Conservation (phyloP, 2,113 vertebrate genomes). For the Micromys minutus region DNA sequence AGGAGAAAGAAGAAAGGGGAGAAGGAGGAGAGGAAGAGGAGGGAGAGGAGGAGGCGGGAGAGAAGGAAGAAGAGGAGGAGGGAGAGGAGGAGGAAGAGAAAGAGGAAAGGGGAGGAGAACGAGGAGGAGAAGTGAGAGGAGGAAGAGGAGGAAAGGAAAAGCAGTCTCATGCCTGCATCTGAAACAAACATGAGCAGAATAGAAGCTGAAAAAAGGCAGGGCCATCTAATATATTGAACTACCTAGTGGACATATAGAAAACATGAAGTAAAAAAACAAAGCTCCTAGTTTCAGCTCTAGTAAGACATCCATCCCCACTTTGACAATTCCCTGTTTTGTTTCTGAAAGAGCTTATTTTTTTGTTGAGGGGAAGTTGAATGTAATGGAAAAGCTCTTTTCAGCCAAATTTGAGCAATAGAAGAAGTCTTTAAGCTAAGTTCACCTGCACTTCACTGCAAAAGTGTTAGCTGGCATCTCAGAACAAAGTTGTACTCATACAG, state of each 20-base stretch:
- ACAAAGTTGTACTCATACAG: background rate
- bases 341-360: background rate
- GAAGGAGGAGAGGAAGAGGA: too few relatives aligned
- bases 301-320: background rate
- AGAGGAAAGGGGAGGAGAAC: too few relatives aligned
- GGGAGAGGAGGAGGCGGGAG: accelerated
- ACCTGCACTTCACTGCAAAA: background rate
- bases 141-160: too few relatives aligned
- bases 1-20: too few relatives aligned
- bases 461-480: background rate
- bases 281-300: background rate
- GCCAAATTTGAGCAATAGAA: background rate
- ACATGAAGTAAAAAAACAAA: background rate
- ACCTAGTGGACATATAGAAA: background rate
- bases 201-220: background rate
- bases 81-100: background rate
- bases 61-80: background rate
- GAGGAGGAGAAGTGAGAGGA: too few relatives aligned
- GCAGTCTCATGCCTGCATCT: background rate
- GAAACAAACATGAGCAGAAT: background rate
- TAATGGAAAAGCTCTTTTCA: background rate
- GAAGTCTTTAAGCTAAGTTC: background rate
- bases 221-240: background rate
- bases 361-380: background rate
- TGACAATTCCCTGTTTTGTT: background rate